A percentile compares a stretch with the other conserved stretches of the same genome.
Conservation (phyloP, 2,113 vertebrate species). For the Strix uralensis region DNA sequence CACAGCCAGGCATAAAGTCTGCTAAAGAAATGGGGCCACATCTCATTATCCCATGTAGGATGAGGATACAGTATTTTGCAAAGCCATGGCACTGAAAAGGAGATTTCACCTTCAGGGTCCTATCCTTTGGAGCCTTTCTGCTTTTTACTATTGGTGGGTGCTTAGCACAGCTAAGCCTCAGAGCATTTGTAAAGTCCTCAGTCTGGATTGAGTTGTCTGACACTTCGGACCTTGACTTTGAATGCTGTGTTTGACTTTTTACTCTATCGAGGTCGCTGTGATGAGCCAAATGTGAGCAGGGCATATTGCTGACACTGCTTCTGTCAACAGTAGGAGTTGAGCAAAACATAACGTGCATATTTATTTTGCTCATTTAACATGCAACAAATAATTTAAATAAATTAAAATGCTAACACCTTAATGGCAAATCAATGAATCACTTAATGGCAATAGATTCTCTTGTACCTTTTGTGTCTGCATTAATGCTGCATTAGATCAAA, state of each 20-base stretch:
- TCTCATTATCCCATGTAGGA: background rate
- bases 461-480: conserved; percentile 41
- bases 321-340: background rate
- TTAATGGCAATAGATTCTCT: conserved; percentile 14
- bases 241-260: background rate
- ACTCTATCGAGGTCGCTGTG: background rate
- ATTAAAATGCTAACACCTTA: conserved; percentile 41
- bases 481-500: conserved; percentile 42
- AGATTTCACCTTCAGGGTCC: background rate
- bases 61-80: background rate
- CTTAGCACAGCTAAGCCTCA: background rate
- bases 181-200: background rate
- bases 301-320: background rate
- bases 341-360: background rate
- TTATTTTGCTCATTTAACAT: conserved; percentile 47
- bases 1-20: background rate
- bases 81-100: background rate
- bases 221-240: conserved; percentile 23
- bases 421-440: conserved; percentile 57
- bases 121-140: background rate
- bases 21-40: accelerated
- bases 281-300: background rate
- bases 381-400: conserved; percentile 55
- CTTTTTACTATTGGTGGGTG: background rate
- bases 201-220: background rate